phyloP scores from a whole-genome alignment of 1,140 invertebrate genomes.

The Eumaeus atala region DNA sequence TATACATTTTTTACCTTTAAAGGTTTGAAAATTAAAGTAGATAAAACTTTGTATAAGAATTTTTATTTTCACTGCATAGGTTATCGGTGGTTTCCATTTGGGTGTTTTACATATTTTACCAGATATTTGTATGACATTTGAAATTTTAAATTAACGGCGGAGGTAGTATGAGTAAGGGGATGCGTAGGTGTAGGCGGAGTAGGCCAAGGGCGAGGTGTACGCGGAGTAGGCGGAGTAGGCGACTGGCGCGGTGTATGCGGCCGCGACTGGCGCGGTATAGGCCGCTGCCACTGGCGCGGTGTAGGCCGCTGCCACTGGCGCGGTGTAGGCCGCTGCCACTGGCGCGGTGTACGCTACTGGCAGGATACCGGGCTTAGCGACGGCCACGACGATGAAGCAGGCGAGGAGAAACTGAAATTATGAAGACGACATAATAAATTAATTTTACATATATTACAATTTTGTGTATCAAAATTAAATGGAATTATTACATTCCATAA shows the following conservation, averaged over 20 bases:
- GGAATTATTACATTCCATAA: too few species aligned
- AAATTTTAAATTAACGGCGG: constrained; percentile 21
- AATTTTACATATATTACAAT: too few species aligned
- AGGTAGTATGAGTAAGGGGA: constrained; percentile 42
- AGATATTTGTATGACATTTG: too few species aligned
- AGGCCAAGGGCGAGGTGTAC: constrained; percentile 42
- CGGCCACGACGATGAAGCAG: constrained; percentile 56
- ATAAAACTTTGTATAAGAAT: too few species aligned
- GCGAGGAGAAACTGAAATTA: constrained; percentile 71
- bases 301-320: constrained; percentile 46
- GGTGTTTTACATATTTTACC: too few species aligned
- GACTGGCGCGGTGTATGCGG: too few species aligned
- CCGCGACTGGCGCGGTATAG: constrained; percentile 48
- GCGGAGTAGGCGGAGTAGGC: constrained; percentile 28
- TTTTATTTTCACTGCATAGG: too few species aligned
- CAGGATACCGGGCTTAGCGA: constrained; percentile 50
- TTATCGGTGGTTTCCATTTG: too few species aligned
- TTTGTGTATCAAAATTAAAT: constrained; percentile 30
- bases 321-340: constrained; percentile 36
- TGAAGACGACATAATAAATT: too few species aligned
- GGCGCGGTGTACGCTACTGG: constrained; percentile 38
- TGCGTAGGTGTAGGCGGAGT: constrained; percentile 34
- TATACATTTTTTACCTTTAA: too few species aligned
- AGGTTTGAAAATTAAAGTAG: too few species aligned
- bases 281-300: constrained; percentile 39